Base-by-base conservation (phyloP, 92 coral and sea anemone species). In the Actinernus sp. region DNA sequence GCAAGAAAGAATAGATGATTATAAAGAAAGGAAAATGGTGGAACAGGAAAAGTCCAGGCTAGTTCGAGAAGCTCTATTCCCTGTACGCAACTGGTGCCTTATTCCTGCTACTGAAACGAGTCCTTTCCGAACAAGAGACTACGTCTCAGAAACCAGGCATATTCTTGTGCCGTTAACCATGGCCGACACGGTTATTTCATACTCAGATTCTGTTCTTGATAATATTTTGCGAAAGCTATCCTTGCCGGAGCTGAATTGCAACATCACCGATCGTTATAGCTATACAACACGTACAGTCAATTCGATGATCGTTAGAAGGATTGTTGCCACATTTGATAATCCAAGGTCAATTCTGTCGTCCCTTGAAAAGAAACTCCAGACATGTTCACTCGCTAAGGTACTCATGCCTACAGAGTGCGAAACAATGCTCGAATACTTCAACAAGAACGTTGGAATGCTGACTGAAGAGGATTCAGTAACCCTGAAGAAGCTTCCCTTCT, bases 31-130 rank as follows among this genome's bases (percentile, higher is more conserved):
- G 0, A 52, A 49, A 11, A 54, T 26, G 36, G 18, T 34, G 11
- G 69, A 34, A 14, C 6, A 34, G 14, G 41, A 50, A 43, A 56
- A 63, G 70, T 36, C 22, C 49, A 26, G 43, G 8, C 20, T 45
- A 0, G 55, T 64, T 2, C 6, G 20, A 29, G 67, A 16, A 18
- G 21, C 65, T 19, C 57, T 88, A 1, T 14, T 57, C 2, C 86
- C 86, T 2, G 68, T 88, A 5, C 54, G 14, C 0, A 65, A 77
- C 10, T 88, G 91, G 90, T 67, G 91, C 45, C 69, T 88, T 50
- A 20, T 88, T 8, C 91, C 96, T 2, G 91, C 68, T 23, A 65
- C 70, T 12, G 76, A 83, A 24, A 60, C 66, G 12, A 33, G 26
- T 26, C 18, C 27, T 17, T 29, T 25, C n/a, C 41, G 14, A 34